These are phyloP conservation scores for Hydriomena furcata DNA, from an alignment of 2,888 invertebrate species.

Conservation along the genomic window DNA sequence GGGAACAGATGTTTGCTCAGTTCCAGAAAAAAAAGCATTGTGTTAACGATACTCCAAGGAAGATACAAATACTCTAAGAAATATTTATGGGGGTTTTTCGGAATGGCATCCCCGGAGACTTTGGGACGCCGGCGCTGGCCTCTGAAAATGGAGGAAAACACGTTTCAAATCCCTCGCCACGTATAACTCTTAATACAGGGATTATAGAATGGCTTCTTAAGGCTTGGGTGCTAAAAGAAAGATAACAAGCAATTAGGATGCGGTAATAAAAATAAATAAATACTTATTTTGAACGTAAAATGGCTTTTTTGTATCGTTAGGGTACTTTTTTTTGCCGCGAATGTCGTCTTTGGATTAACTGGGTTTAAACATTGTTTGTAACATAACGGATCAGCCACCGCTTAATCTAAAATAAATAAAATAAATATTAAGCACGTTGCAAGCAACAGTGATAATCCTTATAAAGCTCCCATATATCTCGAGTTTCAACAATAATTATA, in stretches of 20 bases:
- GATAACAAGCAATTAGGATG: constrained; percentile 75
- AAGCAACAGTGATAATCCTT: too few relatives aligned
- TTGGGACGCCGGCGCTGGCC: constrained; percentile 58
- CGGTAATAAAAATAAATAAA: constrained; percentile 52
- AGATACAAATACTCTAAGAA: constrained; percentile 82
- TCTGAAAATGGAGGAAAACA: constrained; percentile 76
- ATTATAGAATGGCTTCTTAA: constrained; percentile 78
- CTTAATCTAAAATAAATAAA: neutral
- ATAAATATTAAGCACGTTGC: too few relatives aligned
- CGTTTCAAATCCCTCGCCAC: constrained; percentile 75
- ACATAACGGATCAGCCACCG: neutral
- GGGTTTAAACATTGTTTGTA: constrained; percentile 13
- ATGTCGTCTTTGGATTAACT: constrained; percentile 16
- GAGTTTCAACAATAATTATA: too few relatives aligned
- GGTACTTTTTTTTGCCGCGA: constrained; percentile 29
- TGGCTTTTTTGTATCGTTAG: constrained; percentile 36
- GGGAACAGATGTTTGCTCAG: constrained; percentile 61
- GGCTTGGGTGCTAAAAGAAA: constrained; percentile 76
- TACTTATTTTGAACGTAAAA: constrained; percentile 41
- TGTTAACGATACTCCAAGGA: constrained; percentile 80
- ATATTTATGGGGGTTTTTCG: constrained; percentile 83
- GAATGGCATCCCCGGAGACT: constrained; percentile 73
- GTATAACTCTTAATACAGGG: constrained; percentile 79
- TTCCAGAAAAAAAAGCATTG: constrained; percentile 70
- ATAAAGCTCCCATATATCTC: too few relatives aligned